Evolutionary conservation across 1,140 invertebrate genomes (phyloP).

Genomic region (Bicyclus anynana): DNA sequence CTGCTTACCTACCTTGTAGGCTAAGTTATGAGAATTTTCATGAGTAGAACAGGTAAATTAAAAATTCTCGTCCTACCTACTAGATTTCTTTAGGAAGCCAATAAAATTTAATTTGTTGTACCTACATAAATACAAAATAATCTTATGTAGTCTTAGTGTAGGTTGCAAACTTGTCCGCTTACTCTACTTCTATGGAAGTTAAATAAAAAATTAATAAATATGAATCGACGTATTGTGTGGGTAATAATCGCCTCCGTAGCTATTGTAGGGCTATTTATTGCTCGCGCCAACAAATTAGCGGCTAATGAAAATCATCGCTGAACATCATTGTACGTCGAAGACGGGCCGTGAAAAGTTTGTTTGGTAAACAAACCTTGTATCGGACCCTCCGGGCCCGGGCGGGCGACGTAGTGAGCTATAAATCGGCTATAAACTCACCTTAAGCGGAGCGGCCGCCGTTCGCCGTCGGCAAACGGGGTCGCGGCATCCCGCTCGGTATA

Average conservation of each 20-base stretch:
- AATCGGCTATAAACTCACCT: slow-evolving; percentile 75
- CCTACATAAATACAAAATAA: too few relatives aligned
- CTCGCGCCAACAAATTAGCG: slow-evolving; percentile 22
- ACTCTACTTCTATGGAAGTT: too few relatives aligned
- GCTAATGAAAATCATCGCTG: slow-evolving; percentile 26
- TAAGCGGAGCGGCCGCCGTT: slow-evolving; percentile 65
- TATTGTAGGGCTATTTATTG: slow-evolving; percentile 48
- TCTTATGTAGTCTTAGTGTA: too few relatives aligned
- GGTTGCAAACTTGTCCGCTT: too few relatives aligned
- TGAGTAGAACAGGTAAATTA: too few relatives aligned
- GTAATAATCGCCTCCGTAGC: neutral
- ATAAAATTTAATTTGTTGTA: too few relatives aligned
- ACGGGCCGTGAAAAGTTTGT: slow-evolving; percentile 49
- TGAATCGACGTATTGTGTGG: too few relatives aligned
- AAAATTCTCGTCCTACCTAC: too few relatives aligned
- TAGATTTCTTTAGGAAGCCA: too few relatives aligned
- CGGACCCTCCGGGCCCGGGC: slow-evolving; percentile 47
- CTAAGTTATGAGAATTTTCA: too few relatives aligned
- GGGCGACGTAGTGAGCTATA: slow-evolving; percentile 53
- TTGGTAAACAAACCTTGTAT: slow-evolving; percentile 49
- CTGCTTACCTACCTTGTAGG: too few relatives aligned
- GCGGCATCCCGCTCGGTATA: slow-evolving; percentile 59
- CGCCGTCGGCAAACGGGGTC: slow-evolving; percentile 64
- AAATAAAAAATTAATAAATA: too few relatives aligned
- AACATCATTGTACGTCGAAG: slow-evolving; percentile 20